Evolutionary conservation across 2,888 invertebrate genomes (phyloP).

Genomic region (Halocaridina rubra): DNA sequence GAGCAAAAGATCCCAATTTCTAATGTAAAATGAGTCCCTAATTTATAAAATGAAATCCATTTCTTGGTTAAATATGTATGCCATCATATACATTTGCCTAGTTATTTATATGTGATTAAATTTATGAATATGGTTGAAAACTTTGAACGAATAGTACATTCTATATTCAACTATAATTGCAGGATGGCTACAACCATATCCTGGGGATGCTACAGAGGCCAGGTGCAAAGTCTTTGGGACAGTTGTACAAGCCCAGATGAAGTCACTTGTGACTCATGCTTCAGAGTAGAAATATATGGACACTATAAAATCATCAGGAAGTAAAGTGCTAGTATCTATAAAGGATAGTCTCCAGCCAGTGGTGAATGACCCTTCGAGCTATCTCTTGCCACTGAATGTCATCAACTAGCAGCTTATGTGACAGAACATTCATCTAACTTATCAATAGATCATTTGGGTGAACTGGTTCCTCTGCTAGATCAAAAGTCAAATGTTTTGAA

Average conservation of each 20-base stretch:
- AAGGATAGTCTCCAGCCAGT: not conserved
- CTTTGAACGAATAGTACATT: no score
- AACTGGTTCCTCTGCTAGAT: no score
- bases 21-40: no score
- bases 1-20: no score
- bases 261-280: not conserved
- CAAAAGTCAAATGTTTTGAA: no score
- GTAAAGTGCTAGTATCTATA: constrained; percentile 8
- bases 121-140: no score
- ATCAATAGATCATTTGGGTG: not conserved
- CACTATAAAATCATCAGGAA: not conserved
- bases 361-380: not conserved
- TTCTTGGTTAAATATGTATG: no score
- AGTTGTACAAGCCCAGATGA: constrained; percentile 1
- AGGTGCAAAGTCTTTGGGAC: constrained; percentile 16
- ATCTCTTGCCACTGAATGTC: not conserved
- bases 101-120: no score
- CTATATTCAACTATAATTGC: not conserved
- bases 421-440: not conserved
- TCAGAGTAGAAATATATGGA: not conserved
- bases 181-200: constrained; percentile 26
- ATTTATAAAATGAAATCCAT: no score
- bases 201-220: not conserved
- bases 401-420: not conserved
- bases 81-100: no score